Evolutionary conservation across 2,888 invertebrate genomes (phyloP), one percentile per base, ranked within the genome.

Genomic region (Lampropteryx suffumata): DNA sequence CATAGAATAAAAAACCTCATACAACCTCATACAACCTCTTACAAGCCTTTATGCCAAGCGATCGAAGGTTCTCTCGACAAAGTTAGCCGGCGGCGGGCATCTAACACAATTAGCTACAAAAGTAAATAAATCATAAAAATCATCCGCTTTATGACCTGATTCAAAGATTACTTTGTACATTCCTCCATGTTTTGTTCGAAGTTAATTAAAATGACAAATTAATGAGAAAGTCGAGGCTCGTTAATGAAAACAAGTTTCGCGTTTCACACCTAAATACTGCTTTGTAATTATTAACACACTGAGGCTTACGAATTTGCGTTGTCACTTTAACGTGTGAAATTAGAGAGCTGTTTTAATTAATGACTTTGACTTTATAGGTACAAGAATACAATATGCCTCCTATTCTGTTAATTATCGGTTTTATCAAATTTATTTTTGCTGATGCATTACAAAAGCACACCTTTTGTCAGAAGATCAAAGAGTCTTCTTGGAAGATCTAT

Each of bases 261-360:
- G 67, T 83, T 79, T 75, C 81, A 75, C 71, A 66, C 67, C 64
- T 73, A 65, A 70, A 71, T 69, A 73, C 72, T 64, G 74, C 77
- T 74, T 77, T 77, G 79, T 84, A 83, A 86, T 84, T 85, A 82
- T 71, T 69, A 65, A 79, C 72, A 73, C 66, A 69, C 67, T 69
- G 65, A 64, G 66, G 59, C 68, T 74, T 67, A 74, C 74, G 55
- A 79, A 79, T 83, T 82, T 75, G 82, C 85, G 75, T 71, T 82
- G 85, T 87, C 85, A 85, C 78, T 77, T 79, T 74, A 67, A 71
- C 69, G 69, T 76, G 73, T 79, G 74, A 76, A 80, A 81, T 79
- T 71, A 73, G 76, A 82, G 77, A 82, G 76, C 64, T 64, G 69
- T 80, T 82, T 82, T 84, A 87, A 85, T 86, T 83, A 82, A 76